Evolutionary conservation across 2,888 invertebrate species (phyloP).

Genomic region (Xestia xanthographa): DNA sequence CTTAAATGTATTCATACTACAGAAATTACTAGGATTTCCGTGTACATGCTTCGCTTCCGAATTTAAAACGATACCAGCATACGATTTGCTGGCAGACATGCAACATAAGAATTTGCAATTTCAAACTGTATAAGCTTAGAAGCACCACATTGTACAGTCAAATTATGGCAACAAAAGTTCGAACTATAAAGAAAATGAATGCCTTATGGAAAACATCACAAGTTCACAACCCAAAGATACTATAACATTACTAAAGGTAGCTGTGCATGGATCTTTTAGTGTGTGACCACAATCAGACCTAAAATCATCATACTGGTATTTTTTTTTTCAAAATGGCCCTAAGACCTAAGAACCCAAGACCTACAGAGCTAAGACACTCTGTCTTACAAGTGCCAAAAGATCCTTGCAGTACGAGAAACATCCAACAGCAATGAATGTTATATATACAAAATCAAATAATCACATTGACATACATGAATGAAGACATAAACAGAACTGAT

Average conservation of each 20-base stretch:
- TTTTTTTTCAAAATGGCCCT: neutral
- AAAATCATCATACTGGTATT: neutral
- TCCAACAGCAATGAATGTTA: neutral
- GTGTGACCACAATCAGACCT: neutral
- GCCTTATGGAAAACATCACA: neutral
- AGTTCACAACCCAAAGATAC: neutral
- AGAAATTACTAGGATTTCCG: constrained; percentile 49
- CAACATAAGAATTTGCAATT: constrained; percentile 44
- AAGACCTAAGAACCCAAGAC: too few species aligned
- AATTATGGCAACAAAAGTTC: neutral
- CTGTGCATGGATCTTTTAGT: neutral
- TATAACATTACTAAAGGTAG: neutral
- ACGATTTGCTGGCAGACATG: constrained; percentile 41
- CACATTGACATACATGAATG: constrained; percentile 31
- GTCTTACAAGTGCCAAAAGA: neutral
- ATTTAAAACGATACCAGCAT: constrained; percentile 46
- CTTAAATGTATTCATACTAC: constrained; percentile 44
- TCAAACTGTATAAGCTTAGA: constrained; percentile 1
- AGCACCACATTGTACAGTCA: neutral
- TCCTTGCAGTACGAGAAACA: neutral
- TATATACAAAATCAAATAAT: constrained; percentile 28
- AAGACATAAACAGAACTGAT: constrained; percentile 33
- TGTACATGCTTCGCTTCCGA: constrained; percentile 37
- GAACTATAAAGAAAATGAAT: neutral
- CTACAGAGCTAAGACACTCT: too few species aligned